A percentile compares a stretch with the other conserved stretches of the same genome.
Conservation (phyloP, 2,797 vertebrate genomes). For the Eremophila alpestris region DNA sequence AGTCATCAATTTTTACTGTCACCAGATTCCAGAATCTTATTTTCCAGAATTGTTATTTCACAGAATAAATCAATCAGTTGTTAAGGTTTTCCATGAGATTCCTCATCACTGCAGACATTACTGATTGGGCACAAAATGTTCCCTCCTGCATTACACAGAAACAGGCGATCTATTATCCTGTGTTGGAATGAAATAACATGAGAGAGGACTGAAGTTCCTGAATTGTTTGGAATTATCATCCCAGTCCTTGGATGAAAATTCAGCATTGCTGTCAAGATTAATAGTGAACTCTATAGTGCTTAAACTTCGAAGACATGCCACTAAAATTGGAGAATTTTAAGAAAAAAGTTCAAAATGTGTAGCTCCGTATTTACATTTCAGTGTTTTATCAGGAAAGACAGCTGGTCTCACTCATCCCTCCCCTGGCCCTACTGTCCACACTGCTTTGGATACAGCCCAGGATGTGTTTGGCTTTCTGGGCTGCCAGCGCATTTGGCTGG, state of each 20-base stretch:
- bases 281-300: not conserved
- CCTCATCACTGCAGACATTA: not conserved
- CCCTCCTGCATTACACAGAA: not conserved
- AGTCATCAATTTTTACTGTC: not conserved
- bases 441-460: not conserved
- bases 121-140: not conserved
- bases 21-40: not conserved
- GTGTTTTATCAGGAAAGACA: not conserved
- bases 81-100: not conserved
- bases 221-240: not conserved
- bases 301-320: not conserved
- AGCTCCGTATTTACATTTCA: not conserved
- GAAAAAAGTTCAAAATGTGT: not conserved
- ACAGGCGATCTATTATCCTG: not conserved
- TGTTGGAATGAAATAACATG: not conserved
- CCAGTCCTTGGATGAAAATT: not conserved
- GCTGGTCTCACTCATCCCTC: not conserved
- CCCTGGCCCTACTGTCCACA: rapidly evolving
- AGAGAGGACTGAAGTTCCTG: not conserved
- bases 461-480: not conserved
- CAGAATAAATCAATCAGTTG: not conserved
- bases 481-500: not conserved
- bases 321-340: not conserved
- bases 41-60: not conserved
- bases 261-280: not conserved